phyloP scores from a whole-genome alignment of 2,113 vertebrate species.

The Sus scrofa region DNA sequence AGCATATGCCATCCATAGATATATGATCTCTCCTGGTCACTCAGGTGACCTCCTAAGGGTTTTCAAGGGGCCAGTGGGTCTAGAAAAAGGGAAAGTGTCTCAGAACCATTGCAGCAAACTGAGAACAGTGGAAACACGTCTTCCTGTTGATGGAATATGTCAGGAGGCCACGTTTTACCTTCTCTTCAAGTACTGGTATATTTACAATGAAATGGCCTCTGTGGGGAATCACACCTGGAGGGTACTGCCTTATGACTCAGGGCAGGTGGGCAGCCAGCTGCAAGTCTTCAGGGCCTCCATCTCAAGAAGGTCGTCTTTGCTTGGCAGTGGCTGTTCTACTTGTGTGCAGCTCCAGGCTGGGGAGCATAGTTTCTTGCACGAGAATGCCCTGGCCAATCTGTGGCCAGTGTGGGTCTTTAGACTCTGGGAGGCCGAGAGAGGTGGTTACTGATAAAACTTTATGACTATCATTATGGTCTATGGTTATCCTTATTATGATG shows the following conservation, averaged over 20 bases:
- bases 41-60: not conserved
- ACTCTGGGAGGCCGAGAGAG: not conserved
- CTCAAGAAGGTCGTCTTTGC: not conserved
- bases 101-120: not conserved
- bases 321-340: not conserved
- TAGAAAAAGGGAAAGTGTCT: not conserved
- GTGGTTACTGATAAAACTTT: not conserved
- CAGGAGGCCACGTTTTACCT: not conserved
- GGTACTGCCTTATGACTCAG: not conserved
- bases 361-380: not conserved
- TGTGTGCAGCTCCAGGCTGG: not conserved
- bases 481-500: not conserved
- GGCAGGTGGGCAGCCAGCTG: not conserved
- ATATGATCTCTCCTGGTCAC: not conserved
- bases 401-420: not conserved
- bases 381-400: not conserved
- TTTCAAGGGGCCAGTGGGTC: not conserved
- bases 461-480: not conserved
- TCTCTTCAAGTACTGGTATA: not conserved
- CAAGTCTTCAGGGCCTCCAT: not conserved
- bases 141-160: not conserved
- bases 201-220: not conserved
- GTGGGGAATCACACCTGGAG: not conserved
- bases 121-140: not conserved
- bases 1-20: not conserved